Conservation (phyloP, 2,113 vertebrate species). For the Nycticorax nycticorax region DNA sequence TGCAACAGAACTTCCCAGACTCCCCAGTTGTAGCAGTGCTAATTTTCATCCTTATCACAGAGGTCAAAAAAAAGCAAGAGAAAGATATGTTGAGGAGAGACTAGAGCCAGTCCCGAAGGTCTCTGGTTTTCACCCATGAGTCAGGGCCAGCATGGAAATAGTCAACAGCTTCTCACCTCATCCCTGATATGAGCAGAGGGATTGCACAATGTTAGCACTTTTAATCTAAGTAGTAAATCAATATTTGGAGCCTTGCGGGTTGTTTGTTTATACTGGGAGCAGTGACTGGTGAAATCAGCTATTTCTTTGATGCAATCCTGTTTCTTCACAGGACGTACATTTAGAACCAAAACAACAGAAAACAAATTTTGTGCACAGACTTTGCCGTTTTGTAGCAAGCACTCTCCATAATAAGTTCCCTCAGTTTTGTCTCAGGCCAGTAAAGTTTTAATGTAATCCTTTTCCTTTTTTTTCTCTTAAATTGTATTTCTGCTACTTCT, state of each 20-base stretch:
- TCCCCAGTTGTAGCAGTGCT: background rate
- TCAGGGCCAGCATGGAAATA: background rate
- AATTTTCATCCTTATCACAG: background rate
- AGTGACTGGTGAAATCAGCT: background rate
- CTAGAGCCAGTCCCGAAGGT: background rate
- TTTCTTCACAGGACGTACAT: background rate
- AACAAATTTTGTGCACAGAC: background rate
- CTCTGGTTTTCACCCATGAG: background rate
- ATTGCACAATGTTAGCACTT: background rate
- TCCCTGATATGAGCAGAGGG: background rate
- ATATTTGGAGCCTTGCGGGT: background rate
- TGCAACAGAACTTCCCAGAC: background rate
- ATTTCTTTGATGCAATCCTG: background rate
- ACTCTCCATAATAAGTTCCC: background rate
- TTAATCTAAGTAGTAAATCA: constrained; percentile 18
- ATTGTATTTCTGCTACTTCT: background rate
- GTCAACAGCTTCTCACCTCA: background rate
- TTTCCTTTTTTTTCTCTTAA: background rate
- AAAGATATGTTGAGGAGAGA: background rate
- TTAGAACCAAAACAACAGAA: background rate
- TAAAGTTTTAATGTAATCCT: background rate
- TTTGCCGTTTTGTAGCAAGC: background rate
- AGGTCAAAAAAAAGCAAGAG: background rate
- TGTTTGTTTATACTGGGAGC: background rate
- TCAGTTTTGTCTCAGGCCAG: background rate